Base-by-base conservation (phyloP, 2,888 invertebrate species). In the Scaptomyza parva region DNA sequence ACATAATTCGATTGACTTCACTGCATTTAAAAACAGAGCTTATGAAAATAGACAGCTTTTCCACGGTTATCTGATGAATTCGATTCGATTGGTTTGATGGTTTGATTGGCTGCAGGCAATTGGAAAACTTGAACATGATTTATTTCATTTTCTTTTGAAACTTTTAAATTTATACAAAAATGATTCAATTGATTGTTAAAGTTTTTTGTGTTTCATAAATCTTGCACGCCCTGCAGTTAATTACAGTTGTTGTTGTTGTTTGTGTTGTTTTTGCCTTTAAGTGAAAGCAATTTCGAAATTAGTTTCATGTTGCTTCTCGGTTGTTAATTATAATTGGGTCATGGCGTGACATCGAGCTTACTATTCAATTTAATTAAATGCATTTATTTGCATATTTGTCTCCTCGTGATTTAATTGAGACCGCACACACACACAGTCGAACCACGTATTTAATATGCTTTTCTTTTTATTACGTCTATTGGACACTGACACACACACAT, bases 351-450 rank as follows among this genome's bases (percentile, higher is more conserved):
- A 37, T 28, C 17, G 20, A 20, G 57, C 40, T 58, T 24, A 54
- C 37, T 51, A 60, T 73, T 73, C 65, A 65, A 58, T 82, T 81
- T 63, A 81, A 85, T 85, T 65, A 67, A 71, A 81, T 67, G 50
- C 66, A 82, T 82, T 82, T 82, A 82, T 85, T 81, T 81, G 82
- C 66, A 85, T 71, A 78, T 60, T 63, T 73, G 73, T 76, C 48
- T 50, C 17, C 37, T 55, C 28, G 14, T 61, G 76, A 70, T 78
- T 78, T 81, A 78, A 84, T 78, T 80, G 78, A 63, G 35, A 50
- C 43, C 6, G 47, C 47, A 12, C 2, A n/a, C n/a, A n/a, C 6
- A 30, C 28, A 40, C 43, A 51, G 41, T 12, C 17, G 14, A 12
- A 1, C 26, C 59, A 60, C 60, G 55, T 51, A 60, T 60, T 61